Base-by-base conservation (phyloP, 2,797 vertebrate genomes). In the Sus cebifrons region DNA sequence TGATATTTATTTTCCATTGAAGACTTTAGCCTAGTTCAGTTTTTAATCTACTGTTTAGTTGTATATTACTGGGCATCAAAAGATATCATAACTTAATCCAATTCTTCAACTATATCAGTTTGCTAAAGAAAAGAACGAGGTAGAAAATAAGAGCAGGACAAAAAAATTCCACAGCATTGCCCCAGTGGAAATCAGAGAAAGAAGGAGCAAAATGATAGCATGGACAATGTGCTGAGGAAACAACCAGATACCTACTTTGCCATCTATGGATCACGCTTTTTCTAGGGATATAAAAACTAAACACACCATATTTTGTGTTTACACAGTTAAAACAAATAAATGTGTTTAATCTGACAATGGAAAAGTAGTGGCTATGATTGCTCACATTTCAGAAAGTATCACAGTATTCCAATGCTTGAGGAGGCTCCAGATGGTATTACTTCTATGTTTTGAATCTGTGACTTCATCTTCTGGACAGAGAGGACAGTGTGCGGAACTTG, bases 251-350 rank as follows among this genome's bases (percentile, higher is more conserved):
- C 40, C 70, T 88, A n/a, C 29, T 95, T 88, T 70, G 29, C 32
- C 27, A 11, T 79, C 23, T 82, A 78, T 62, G 32, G 68, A 18
- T 68, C 77, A 79, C 65, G 0, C 8, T n/a, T 91, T 90, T 71
- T 29, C 29, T 52, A 83, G 23, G 62, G 77, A 85, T 75, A 64
- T 56, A 52, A 93, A 94, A 93, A 65, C 32, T 25, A 20, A 6
- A 64, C 14, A 40, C 5, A 29, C 4, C 86, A 11, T 54, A 77
- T 44, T 70, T 73, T 65, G 18, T 79, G 44, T 54, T 73, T 96
- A 29, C 52, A 62, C 87, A 78, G 12, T 54, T 74, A 92, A 94
- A 92, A 70, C 25, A 91, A 89, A 40, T 54, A 16, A 82, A 54
- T 27, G 23, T 17, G 27, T 62, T 94, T 70, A 74, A 71, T 79